Evolutionary conservation across 2,888 invertebrate species (phyloP), one percentile per base, ranked within the genome.

Genomic region (Amiota communis): DNA sequence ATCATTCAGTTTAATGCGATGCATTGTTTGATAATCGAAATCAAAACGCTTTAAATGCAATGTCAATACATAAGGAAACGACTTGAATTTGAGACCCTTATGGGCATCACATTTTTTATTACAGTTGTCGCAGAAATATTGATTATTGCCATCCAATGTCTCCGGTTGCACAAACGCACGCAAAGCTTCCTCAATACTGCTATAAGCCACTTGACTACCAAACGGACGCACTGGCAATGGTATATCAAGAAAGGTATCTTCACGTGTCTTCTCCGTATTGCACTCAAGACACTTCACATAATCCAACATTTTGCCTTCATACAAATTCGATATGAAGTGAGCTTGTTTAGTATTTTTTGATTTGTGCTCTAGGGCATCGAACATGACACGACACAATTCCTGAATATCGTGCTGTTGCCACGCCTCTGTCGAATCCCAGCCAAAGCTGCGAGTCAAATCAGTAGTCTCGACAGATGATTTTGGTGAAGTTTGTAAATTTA

Each of bases 351-450:
- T 95, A 80, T 95, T 94, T 88, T 94, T 94, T 89, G 96, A 96
- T 83, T 94, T 95, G 79, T 93, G 93, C 87, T 96, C 96, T 64
- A 97, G 89, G 0, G 96, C 96, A 88, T 97, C 97, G 88, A 97
- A 96, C 95, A 97, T 96, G 10, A 97, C 95, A 63, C 96, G 92
- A 86, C 95, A 96, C 72, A 97, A 90, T 88, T 97, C 97, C 88
- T 97, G 97, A 70, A 97, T 96, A 87, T 97, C 97, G 86, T 97
- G 97, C 86, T 97, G 97, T 82, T 97, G 96, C 95, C 96, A 97
- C 0, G 96, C 96, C 89, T 96, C 95, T 74, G 94, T 94, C 57
- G 95, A 94, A 86, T 95, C 95, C 97, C 97, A 97, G 46, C 96
- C 97, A 89, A 97, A 97, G 87, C 96, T 96, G 77, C 92, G 93